Evolutionary conservation across 1,140 invertebrate species (phyloP).

Genomic region (Anastrepha obliqua): DNA sequence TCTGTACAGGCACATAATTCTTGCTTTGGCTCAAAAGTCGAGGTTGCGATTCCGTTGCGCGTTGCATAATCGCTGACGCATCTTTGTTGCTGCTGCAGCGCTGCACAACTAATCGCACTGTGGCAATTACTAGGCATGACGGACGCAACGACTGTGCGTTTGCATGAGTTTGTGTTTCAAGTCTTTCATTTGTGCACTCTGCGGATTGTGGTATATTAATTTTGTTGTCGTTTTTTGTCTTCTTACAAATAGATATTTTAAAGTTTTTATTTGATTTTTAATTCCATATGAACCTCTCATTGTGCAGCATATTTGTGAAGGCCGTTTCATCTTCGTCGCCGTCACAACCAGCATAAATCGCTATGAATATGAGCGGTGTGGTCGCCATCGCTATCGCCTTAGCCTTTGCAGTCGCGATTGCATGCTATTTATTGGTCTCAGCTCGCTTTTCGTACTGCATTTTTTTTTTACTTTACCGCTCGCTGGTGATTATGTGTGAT

Average conservation of each 20-base stretch:
- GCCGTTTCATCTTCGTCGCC: constrained; percentile 46
- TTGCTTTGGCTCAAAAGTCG: background rate
- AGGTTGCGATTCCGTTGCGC: background rate
- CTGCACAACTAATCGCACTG: constrained; percentile 31
- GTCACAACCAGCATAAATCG: constrained; percentile 32
- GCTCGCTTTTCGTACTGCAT: constrained; percentile 1
- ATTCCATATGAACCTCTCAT: background rate
- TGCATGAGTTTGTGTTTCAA: constrained; percentile 10
- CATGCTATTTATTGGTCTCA: background rate
- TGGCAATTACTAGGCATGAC: constrained; percentile 37
- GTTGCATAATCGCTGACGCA: constrained; percentile 26
- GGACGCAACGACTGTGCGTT: background rate
- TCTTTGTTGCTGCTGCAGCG: background rate
- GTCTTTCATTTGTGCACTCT: background rate
- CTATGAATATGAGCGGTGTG: background rate
- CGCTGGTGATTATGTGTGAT: constrained; percentile 50
- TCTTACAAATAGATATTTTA: constrained; percentile 3
- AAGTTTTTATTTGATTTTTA: constrained; percentile 33
- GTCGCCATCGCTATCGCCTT: background rate
- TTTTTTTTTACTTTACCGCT: constrained; percentile 38
- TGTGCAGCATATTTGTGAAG: constrained; percentile 33
- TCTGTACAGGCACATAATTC: background rate
- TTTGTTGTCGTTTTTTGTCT: background rate
- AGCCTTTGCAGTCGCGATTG: background rate
- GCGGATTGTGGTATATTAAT: background rate